Conservation (phyloP, 2,113 vertebrate species). For the Morone saxatilis region DNA sequence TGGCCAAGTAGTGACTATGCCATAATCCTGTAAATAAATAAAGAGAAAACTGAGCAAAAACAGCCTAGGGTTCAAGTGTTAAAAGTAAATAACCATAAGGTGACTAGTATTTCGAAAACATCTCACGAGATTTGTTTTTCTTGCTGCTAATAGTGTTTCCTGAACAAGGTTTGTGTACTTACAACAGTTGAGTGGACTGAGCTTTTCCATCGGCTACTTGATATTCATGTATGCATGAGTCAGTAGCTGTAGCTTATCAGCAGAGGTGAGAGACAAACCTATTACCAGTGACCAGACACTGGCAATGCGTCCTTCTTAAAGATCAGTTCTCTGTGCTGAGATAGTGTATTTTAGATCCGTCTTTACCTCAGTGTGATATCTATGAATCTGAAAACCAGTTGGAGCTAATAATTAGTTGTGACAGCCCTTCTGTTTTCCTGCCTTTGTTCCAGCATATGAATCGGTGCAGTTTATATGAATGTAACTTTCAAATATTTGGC, state of each 20-base stretch:
- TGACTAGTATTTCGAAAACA: neutral
- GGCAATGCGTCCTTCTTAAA: constrained; percentile 30
- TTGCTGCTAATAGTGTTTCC: constrained; percentile 1
- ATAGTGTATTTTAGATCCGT: constrained; percentile 17
- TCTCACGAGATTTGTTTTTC: neutral
- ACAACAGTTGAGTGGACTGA: constrained; percentile 42
- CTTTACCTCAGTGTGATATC: neutral
- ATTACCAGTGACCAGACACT: constrained; percentile 49
- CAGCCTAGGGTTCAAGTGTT: neutral
- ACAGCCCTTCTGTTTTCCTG: neutral
- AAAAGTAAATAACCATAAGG: neutral
- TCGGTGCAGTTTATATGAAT: neutral
- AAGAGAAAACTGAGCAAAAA: neutral
- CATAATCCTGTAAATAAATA: neutral
- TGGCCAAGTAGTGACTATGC: neutral
- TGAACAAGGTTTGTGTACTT: neutral
- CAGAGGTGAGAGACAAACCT: constrained; percentile 50
- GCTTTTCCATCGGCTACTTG: constrained; percentile 51
- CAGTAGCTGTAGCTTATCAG: constrained; percentile 58
- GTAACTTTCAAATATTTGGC: constrained; percentile 22
- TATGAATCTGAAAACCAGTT: neutral
- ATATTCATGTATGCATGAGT: constrained; percentile 70
- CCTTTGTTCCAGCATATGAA: neutral
- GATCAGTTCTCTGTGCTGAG: constrained; percentile 3
- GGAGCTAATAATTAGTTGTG: constrained; percentile 5